Base-by-base conservation (phyloP, 2,113 vertebrate genomes). In the Rhadina sibilatrix region DNA sequence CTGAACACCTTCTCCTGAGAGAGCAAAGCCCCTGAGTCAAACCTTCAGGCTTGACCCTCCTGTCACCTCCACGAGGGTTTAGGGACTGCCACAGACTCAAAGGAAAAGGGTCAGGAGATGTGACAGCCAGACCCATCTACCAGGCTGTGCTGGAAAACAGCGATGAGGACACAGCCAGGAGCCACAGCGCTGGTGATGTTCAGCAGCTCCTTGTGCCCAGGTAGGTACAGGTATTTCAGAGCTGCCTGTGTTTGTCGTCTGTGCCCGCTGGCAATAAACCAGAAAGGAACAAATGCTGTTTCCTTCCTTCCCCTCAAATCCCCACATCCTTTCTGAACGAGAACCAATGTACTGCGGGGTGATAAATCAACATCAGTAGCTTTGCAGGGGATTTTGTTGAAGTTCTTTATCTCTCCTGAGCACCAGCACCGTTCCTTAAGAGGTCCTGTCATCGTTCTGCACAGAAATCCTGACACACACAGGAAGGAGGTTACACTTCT, bases 401-500 rank as follows among this genome's bases (percentile, higher is more conserved):
- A 66, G 82, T 83, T 90, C 87, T 64, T 52, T 75, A 33, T 61
- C 72, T 27, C 71, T 65, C 18, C 74, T 9, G 65, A 84, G 68
- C 33, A 30, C 72, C 47, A 80, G 19, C 59, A 70, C 78, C 9
- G 1, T 20, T 81, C 71, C 76, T 44, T 44, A 66, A 47, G 61
- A 87, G 80, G 60, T 25, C 31, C 83, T 87, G 91, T 69, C 87
- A 70, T 22, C 31, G 1, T n/a, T 79, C 65, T 35, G 37, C 28
- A 44, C 82, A 64, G 74, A 74, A 60, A 94, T 61, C 68, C 91
- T 81, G 61, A n/a, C 23, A 46, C 0, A 6, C 24, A 75, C 52
- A 78, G 52, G 89, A 93, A 44, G 50, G 77, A 87, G 89, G 86
- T 63, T 47, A 86, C 82, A 54, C 88, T 90, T 90, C 76, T 84